Evolutionary conservation across 30 jellyfish, hydroid and myxozoan species (phyloP).

Genomic region (Catostylus mosaicus): DNA sequence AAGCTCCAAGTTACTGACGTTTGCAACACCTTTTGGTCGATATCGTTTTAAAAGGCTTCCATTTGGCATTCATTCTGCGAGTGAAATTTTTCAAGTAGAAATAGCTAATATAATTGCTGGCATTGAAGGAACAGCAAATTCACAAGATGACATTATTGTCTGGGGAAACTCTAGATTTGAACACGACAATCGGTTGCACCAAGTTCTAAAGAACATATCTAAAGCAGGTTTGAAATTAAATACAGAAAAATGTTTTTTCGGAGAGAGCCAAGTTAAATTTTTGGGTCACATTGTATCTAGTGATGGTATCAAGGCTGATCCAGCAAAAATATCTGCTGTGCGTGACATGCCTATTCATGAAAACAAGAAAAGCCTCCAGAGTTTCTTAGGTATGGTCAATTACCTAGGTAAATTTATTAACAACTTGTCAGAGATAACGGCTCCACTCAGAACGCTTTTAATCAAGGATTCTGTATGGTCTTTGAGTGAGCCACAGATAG

Average conservation of each 20-base stretch:
- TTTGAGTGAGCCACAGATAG: slow-evolving; percentile 30
- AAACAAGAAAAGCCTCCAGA: slow-evolving; percentile 34
- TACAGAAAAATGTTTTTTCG: slow-evolving; percentile 29
- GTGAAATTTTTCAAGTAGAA: slow-evolving; percentile 57
- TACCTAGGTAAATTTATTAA: slow-evolving; percentile 58
- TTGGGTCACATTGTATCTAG: slow-evolving; percentile 28
- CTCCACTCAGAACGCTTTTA: slow-evolving; percentile 44
- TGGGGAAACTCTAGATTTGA: slow-evolving; percentile 43
- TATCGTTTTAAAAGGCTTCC: slow-evolving; percentile 72
- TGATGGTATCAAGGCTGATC: slow-evolving; percentile 61
- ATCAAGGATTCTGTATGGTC: slow-evolving; percentile 21
- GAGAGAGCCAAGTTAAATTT: slow-evolving; percentile 4
- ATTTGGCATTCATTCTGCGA: slow-evolving; percentile 76
- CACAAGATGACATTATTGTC: slow-evolving; percentile 53
- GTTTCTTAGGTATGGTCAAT: slow-evolving; percentile 69
- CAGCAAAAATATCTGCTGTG: slow-evolving; percentile 43
- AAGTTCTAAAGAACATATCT: slow-evolving; percentile 18
- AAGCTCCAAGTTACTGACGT: slow-evolving; percentile 61
- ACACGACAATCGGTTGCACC: slow-evolving; percentile 30
- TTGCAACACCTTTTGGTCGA: slow-evolving; percentile 81
- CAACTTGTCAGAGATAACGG: slow-evolving; percentile 41
- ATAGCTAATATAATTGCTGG: slow-evolving; percentile 55
- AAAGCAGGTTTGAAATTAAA: slow-evolving; percentile 55
- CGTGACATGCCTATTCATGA: slow-evolving; percentile 40
- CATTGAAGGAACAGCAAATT: slow-evolving; percentile 47